Base-by-base conservation (phyloP, 2,113 vertebrate species). In the Syngnathus scovelli region DNA sequence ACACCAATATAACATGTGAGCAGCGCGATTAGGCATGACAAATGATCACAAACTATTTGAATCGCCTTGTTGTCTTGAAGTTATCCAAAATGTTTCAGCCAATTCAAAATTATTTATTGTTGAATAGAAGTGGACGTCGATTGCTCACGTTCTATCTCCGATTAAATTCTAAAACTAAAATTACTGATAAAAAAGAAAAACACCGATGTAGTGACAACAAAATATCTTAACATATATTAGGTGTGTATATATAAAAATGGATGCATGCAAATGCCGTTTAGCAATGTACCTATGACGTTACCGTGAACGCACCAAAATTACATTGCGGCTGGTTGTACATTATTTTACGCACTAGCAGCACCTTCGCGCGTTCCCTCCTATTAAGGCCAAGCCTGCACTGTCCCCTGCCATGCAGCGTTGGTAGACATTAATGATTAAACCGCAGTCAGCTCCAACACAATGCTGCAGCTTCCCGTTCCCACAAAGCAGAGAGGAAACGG, bases 371-470 rank as follows among this genome's bases (percentile, higher is more conserved):
- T 67, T 76, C 80, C 27, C 27, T 33, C 27, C 27, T 33, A 33
- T 33, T 33, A 33, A 33, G 27, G 27, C 27, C 78, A 51, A 48
- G 71, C 56, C 56, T 78, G 72, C 76, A 70, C 79, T 52, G 76
- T 60, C 70, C 78, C 37, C 12, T 33, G 66, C 73, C 9, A 10
- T 56, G 55, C 55, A 36, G 55, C 52, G 71, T 69, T 66, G 55
- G 69, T 61, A 64, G 69, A 82, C 80, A 87, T 86, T 84, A 89
- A 87, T 87, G 80, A 89, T 89, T 87, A 83, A 83, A 84, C 86
- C 80, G 33, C 80, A 75, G 74, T 52, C 80, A 73, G 67, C 68
- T 83, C 70, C 76, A 75, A 76, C 79, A 89, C 87, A 87, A 87
- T 88, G 71, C 76, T 61, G 78, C 76, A 38, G 85, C 80, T 89